These are phyloP conservation scores for Plusia festucae DNA, from an alignment of 2,888 invertebrate genomes.

Conservation along the genomic window DNA sequence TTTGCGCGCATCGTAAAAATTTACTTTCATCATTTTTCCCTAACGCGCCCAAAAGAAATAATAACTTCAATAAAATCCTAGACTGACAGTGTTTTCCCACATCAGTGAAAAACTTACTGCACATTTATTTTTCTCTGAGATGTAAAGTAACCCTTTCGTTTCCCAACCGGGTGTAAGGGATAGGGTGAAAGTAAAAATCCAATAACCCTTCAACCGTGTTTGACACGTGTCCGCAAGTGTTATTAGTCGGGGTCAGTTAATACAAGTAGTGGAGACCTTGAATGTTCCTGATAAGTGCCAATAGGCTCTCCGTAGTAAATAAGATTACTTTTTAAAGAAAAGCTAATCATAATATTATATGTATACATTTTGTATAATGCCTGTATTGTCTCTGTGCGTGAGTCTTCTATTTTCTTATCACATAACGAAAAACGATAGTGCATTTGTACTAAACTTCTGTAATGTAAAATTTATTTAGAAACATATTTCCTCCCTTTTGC, in stretches of 20 bases:
- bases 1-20: no score
- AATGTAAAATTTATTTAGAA: not conserved
- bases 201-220: not conserved
- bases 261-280: not conserved
- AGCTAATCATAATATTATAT: no score
- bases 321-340: not conserved
- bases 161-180: not conserved
- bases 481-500: not conserved
- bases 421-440: no score
- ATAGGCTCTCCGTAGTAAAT: not conserved
- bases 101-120: no score
- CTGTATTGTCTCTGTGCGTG: no score
- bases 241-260: slow-evolving; percentile 3
- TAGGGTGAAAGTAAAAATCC: not conserved
- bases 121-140: no score
- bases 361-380: not conserved
- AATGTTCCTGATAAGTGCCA: not conserved
- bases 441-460: not conserved
- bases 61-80: no score
- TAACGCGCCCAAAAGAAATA: no score
- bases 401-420: no score
- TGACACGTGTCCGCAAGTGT: slow-evolving; percentile 3
- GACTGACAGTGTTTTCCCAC: no score
- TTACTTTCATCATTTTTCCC: no score
- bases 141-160: not conserved